Evolutionary conservation across 2,888 invertebrate species (phyloP), one percentile per base, ranked within the genome.

Genomic region (Melikaiella ostensackeni): DNA sequence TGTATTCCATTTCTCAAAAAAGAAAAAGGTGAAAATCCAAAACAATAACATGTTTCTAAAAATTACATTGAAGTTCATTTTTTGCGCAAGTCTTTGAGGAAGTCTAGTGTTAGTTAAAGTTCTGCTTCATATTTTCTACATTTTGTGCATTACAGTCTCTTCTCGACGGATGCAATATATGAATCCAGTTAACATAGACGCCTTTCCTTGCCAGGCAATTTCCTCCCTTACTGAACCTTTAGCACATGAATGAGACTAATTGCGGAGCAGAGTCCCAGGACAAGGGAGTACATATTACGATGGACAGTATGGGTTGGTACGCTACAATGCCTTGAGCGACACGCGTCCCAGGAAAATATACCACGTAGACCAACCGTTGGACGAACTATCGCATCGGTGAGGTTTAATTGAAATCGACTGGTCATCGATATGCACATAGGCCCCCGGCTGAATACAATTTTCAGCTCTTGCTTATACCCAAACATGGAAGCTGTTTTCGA

Each of bases 321-420:
- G 33, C 55, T 70, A 70, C 75, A 70, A 35, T 75, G 77, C 80
- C 79, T 77, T 75, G 76, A 77, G 78, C 79, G 77, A 76, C 76
- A 77, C 63, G 80, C 78, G 76, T 79, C 76, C 73, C 76, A 74
- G 70, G 77, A 77, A 81, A 81, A 79, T 76, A 80, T 77, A 76
- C 79, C 30, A 42, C 38, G 38, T 42, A 74, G 74, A 78, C 38
- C 76, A 77, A 76, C 80, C 79, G 79, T 74, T 79, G 77, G 80
- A 79, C 79, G 81, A 77, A 81, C 19, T 46, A 11, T 66, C 66
- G 78, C 46, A 27, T 30, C 46, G 77, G 61, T 75, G 78, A 80
- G 82, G 81, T 83, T 87, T 87, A 86, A 87, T 87, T 84, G 86
- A 85, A 86, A 83, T 83, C 80, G 82, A 83, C 81, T 81, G 73